phyloP scores from a whole-genome alignment of 2,888 invertebrate genomes.

The Aphelenchoides bicaudatus region DNA sequence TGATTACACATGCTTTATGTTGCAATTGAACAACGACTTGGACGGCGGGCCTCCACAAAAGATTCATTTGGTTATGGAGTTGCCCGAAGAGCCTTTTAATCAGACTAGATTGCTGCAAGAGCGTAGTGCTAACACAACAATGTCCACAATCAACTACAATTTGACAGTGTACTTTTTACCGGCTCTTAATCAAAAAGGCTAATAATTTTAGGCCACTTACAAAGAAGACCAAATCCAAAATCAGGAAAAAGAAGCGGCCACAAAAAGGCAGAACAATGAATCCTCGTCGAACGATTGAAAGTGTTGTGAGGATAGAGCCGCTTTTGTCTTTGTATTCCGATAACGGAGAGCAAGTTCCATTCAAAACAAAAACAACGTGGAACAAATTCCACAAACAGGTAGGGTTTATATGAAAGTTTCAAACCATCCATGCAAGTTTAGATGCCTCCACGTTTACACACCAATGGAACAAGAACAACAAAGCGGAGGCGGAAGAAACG shows the following conservation, averaged over 20 bases:
- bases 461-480: no score
- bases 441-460: neutral
- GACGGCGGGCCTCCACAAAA: slow-evolving; percentile 3
- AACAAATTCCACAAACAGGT: slow-evolving; percentile 17
- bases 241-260: slow-evolving; percentile 15
- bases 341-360: neutral
- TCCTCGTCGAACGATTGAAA: neutral
- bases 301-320: slow-evolving; percentile 7
- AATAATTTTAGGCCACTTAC: neutral
- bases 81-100: slow-evolving; percentile 11
- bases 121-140: no score
- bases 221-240: neutral
- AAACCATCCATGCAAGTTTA: no score
- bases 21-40: slow-evolving; percentile 1
- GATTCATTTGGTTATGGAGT: neutral
- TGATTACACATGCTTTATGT: slow-evolving; percentile 25
- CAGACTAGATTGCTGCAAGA: slow-evolving; percentile 10
- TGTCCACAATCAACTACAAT: no score
- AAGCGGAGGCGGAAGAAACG: neutral
- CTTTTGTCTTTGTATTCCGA: neutral
- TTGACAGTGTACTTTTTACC: no score
- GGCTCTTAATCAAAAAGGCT: no score
- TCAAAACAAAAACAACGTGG: slow-evolving; percentile 11
- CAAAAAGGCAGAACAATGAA: neutral
- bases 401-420: no score